These are phyloP conservation scores for Drosophila asahinai DNA, from an alignment of 1,140 invertebrate species.

Conservation along the genomic window DNA sequence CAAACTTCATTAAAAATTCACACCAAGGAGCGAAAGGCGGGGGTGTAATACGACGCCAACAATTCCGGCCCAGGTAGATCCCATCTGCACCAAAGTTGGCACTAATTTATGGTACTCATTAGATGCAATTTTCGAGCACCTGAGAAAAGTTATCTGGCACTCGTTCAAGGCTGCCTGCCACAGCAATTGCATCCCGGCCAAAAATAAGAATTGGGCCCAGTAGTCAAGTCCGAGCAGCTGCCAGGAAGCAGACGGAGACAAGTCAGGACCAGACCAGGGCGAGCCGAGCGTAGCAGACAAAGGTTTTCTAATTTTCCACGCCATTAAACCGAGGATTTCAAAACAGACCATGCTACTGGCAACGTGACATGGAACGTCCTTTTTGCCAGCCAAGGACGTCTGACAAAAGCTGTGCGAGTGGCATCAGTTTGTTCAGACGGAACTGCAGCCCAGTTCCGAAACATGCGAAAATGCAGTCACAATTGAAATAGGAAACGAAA, in stretches of 20 bases:
- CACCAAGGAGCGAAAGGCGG: background rate
- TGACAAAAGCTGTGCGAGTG: conserved; percentile 9
- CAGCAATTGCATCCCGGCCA: conserved; percentile 31
- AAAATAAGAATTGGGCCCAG: conserved; percentile 54
- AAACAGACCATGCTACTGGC: conserved; percentile 58
- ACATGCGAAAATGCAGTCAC: background rate
- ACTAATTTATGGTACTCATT: conserved; percentile 73
- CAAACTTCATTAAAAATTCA: conserved; percentile 22
- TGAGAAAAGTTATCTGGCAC: conserved; percentile 56
- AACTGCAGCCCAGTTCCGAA: background rate
- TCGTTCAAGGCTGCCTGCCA: conserved; percentile 39
- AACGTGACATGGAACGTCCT: conserved; percentile 37
- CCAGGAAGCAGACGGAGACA: conserved; percentile 38
- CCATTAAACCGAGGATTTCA: conserved; percentile 73
- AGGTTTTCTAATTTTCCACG: conserved; percentile 78
- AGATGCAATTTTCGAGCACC: conserved; percentile 69
- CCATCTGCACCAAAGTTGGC: conserved; percentile 19
- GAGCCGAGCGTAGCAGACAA: conserved; percentile 33
- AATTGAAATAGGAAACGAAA: background rate
- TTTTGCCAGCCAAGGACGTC: conserved; percentile 5
- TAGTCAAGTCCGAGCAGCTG: conserved; percentile 52
- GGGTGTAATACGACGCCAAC: conserved; percentile 12
- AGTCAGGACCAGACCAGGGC: conserved; percentile 7
- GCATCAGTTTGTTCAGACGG: background rate
- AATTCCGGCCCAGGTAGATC: conserved; percentile 7